Evolutionary conservation across 2,113 vertebrate genomes (phyloP).

Genomic region (Holacanthus passer): DNA sequence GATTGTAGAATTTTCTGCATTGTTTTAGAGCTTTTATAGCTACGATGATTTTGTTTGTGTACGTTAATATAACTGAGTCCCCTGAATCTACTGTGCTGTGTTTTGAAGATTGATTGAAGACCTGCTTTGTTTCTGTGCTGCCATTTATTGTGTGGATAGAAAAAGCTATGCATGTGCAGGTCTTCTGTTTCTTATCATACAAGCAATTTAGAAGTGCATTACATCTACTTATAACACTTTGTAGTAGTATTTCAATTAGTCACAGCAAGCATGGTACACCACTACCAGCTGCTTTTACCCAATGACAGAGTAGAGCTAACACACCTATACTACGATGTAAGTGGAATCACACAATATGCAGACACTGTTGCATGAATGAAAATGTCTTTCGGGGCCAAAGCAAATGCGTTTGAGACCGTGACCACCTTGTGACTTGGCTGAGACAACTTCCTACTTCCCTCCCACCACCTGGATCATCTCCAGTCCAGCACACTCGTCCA

Average conservation of each 20-base stretch:
- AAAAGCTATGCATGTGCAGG: background rate
- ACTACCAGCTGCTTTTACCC: background rate
- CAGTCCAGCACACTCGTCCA: slow-evolving; percentile 9
- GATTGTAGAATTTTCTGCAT: background rate
- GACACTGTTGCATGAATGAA: background rate
- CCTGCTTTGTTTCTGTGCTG: background rate
- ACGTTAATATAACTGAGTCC: background rate
- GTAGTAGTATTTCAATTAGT: background rate
- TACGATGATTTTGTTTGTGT: background rate
- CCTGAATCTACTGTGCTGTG: background rate
- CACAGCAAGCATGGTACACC: no score
- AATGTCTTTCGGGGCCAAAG: background rate
- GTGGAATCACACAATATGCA: background rate
- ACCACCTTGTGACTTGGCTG: slow-evolving; percentile 1
- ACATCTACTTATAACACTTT: background rate
- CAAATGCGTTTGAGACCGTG: background rate
- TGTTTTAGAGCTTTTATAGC: background rate
- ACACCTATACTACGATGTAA: background rate
- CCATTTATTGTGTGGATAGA: background rate
- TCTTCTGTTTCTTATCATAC: background rate
- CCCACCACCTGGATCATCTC: slow-evolving; percentile 32
- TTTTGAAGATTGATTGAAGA: background rate
- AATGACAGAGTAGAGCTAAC: background rate
- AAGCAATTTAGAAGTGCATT: background rate
- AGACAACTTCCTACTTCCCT: background rate